phyloP scores from a whole-genome alignment of 1,140 invertebrate species.

The Trachymyrmex septentrionalis region DNA sequence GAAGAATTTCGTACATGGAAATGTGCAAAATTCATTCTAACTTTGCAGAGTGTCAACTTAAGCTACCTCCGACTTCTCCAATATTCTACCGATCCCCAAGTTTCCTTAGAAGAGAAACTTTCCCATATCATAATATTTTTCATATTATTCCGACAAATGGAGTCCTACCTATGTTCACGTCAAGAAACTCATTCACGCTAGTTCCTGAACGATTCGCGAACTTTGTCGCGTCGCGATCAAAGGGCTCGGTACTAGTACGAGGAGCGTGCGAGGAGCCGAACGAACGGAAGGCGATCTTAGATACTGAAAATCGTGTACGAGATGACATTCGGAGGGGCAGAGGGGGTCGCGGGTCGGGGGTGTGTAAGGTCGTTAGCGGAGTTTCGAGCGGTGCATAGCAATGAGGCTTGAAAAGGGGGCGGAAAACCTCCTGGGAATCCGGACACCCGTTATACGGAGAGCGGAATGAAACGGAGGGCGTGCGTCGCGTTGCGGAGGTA shows the following conservation, averaged over 20 bases:
- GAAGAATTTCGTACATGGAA: not conserved
- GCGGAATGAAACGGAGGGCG: constrained; percentile 68
- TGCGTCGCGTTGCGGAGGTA: constrained; percentile 33
- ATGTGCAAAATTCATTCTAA: not conserved
- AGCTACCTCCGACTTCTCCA: not conserved
- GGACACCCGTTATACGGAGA: constrained; percentile 81
- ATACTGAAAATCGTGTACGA: constrained; percentile 54
- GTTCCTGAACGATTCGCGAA: constrained; percentile 9
- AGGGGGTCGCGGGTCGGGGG: constrained; percentile 50
- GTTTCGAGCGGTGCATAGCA: constrained; percentile 84
- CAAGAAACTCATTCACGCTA: constrained; percentile 14
- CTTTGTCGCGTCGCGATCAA: constrained; percentile 50
- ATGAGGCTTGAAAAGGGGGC: constrained; percentile 80
- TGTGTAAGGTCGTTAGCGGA: constrained; percentile 84
- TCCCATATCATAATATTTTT: too few species aligned
- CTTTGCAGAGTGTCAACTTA: not conserved
- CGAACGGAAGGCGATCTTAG: constrained; percentile 64
- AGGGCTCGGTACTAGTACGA: not conserved
- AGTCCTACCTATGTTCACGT: not conserved
- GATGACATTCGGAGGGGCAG: constrained; percentile 18
- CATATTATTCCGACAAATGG: constrained; percentile 28
- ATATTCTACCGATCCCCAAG: not conserved
- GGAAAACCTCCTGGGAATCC: constrained; percentile 84
- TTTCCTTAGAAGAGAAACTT: constrained; percentile 4
- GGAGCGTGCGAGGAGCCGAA: not conserved